Evolutionary conservation across 2,888 invertebrate genomes (phyloP), one percentile per base, ranked within the genome.

Genomic region (Ernsta delagoae): DNA sequence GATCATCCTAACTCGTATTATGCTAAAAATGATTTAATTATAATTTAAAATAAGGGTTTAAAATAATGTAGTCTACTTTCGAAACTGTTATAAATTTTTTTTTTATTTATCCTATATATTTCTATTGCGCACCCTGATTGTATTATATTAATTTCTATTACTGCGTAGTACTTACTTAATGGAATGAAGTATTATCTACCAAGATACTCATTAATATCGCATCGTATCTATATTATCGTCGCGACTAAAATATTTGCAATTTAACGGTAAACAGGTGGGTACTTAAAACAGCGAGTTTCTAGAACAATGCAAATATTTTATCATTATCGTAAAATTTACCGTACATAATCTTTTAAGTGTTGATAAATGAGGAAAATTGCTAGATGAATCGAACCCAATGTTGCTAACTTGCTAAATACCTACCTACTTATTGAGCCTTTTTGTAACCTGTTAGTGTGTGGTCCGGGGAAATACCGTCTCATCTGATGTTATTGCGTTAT

Each of bases 221-320:
- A 45, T 45, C 11, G 3, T 6, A 3, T 4, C 50, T 5, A 16
- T 3, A 50, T 50, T 50, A 50, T 50, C 24, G 50, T 50, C 6
- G 50, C 50, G 24, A 50, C 24, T 16, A 16, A 50, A 50, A 50
- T 45, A 31, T 62, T 57, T 43, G 59, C 54, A 41, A 31, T 24
- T 24, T 24, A 24, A 24, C 24, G 24, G 24, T 24, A 24, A 24
- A 24, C 24, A 24, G 24, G 24, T 24, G 24, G 24, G 24, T 24
- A 24, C 24, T 24, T 24, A 24, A 31, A 31, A 31, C 4, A 31
- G 31, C 31, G 31, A 31, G 59, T 66, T 66, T 66, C 41, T 53
- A 60, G 59, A 66, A 66, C 66, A 59, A 31, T 60, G n/a, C 53
- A 59, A 65, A 60, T 11, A 6, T 24, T 53, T 56, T 66, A 66